These are phyloP conservation scores for Acanthiza pusilla DNA, from an alignment of 2,797 vertebrate species.

Conservation along the genomic window DNA sequence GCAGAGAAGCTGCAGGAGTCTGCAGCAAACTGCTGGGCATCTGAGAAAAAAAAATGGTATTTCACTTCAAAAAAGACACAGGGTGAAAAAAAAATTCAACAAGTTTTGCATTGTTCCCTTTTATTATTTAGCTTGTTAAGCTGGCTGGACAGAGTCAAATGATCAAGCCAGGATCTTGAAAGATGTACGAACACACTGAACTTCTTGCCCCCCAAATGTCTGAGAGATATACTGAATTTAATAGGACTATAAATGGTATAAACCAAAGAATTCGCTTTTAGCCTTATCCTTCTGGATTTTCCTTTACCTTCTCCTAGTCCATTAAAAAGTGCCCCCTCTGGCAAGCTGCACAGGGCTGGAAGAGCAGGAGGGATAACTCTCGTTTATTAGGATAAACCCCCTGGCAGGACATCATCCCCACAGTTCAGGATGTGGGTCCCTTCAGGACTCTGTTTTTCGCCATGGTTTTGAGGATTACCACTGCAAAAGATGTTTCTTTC, in stretches of 20 bases:
- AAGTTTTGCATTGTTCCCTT: conserved; percentile 24
- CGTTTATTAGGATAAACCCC: conserved; percentile 17
- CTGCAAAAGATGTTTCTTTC: not conserved
- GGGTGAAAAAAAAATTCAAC: not conserved
- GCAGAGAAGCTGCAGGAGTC: not conserved
- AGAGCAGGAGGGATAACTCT: conserved; percentile 17
- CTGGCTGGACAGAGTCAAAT: conserved; percentile 27
- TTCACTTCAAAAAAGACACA: conserved; percentile 3
- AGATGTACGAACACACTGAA: conserved; percentile 29
- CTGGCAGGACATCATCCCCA: not conserved
- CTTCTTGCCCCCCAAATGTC: conserved; percentile 36
- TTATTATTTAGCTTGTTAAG: conserved; percentile 61
- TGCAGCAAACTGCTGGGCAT: conserved; percentile 24
- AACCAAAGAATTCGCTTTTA: conserved; percentile 41
- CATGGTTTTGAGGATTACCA: not conserved
- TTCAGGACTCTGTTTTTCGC: not conserved
- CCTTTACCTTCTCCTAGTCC: conserved; percentile 41
- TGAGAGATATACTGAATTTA: conserved; percentile 49
- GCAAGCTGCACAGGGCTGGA: conserved; percentile 1
- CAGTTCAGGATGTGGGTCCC: not conserved
- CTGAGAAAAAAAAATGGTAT: not conserved
- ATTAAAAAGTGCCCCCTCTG: conserved; percentile 58
- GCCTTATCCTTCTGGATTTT: conserved; percentile 41
- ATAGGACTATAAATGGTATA: conserved; percentile 59
- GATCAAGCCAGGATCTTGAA: conserved; percentile 50